These are phyloP conservation scores for Pyrrhia umbra DNA, from an alignment of 2,888 invertebrate genomes.

Conservation along the genomic window DNA sequence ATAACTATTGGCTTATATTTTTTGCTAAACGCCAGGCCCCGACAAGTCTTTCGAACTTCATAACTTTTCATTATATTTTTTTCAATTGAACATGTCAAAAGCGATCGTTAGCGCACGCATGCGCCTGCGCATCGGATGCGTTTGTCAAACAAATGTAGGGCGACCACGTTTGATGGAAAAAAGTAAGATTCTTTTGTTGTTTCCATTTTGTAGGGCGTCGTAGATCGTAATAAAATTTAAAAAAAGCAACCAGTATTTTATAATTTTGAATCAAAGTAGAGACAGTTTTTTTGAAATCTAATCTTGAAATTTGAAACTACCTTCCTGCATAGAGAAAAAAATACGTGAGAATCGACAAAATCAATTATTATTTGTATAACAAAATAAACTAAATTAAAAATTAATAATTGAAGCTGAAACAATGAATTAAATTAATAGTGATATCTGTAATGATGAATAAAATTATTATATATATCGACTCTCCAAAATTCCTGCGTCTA, in stretches of 20 bases:
- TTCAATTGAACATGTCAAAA: slow-evolving; percentile 40
- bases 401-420: no score
- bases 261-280: no score
- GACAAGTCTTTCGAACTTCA: slow-evolving; percentile 8
- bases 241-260: no score
- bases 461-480: no score
- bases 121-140: slow-evolving; percentile 33
- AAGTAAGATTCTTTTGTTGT: neutral
- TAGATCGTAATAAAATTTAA: neutral
- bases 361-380: no score
- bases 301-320: no score
- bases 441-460: no score
- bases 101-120: slow-evolving; percentile 50
- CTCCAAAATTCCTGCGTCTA: neutral
- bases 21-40: neutral
- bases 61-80: slow-evolving; percentile 46
- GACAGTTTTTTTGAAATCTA: no score
- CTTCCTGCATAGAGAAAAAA: no score
- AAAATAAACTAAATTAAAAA: no score
- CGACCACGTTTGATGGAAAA: neutral
- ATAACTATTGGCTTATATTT: neutral
- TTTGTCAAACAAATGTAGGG: slow-evolving; percentile 21
- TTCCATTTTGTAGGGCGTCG: neutral
- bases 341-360: no score
- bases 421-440: no score